Evolutionary conservation across 2,888 invertebrate species (phyloP), one percentile per base, ranked within the genome.

Genomic region (Drosophila niveifrons): DNA sequence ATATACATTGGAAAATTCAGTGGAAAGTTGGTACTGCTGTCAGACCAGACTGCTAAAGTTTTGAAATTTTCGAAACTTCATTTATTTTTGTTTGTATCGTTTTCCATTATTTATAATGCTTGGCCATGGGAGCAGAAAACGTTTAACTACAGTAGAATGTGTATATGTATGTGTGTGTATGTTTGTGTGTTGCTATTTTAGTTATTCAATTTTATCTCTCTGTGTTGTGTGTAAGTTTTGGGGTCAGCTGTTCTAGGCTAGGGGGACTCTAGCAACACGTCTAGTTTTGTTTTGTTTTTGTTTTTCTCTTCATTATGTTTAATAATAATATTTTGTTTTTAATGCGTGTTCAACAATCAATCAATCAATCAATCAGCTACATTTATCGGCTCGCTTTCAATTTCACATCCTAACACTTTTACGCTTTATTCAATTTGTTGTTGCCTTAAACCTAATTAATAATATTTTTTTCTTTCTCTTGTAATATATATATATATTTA

Each of bases 391-490:
- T 81, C 52, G 55, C 55, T 48, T 34, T 65, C 51, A 34, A 34
- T 46, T 88, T 85, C 80, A 71, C 78, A 72, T 79, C 72, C 68
- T 72, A 79, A 77, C 79, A 69, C 61, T 72, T 77, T 69, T 75
- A 65, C 62, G 65, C 71, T 83, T 83, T 85, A 88, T 86, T 84
- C 80, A 84, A 75, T 79, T 78, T 71, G 64, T 69, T 80, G 39
- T 71, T 66, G 72, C 4, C 78, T 76, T 76, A 76, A 63, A 68
- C 74, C 68, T 76, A 78, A 76, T 87, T 82, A 84, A 87, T 82
- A 87, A 69, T 71, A 63, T 68, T 79, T 66, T 69, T 69, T 76
- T 72, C 75, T 67, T 74, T 74, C 65, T 62, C 67, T 74, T 83
- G 65, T 86, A 78, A 75, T 88, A 85, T 86, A 83, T 85, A 59